Evolutionary conservation across 2,888 invertebrate genomes (phyloP), one percentile per base, ranked within the genome.

Genomic region (Holacanthella duospinosa): DNA sequence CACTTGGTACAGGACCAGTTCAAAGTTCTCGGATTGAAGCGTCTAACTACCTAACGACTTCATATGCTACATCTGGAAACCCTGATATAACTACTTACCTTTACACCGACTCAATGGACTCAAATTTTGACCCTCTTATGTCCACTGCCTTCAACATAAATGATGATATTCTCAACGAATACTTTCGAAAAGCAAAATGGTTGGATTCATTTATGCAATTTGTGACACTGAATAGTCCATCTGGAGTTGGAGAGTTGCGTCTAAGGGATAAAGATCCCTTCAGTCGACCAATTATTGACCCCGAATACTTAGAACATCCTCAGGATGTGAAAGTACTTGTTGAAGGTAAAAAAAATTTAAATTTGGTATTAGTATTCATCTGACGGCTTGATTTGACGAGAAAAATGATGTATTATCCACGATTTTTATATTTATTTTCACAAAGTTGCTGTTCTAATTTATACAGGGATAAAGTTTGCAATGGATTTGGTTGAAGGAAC

Each of bases 401-500:
- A n/a, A n/a, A n/a, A n/a, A n/a, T n/a, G n/a, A n/a, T n/a, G n/a
- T n/a, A n/a, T n/a, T 53, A 53, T 6, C n/a, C 16, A 19, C 21
- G 29, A 28, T 59, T 6, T 27, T 48, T 27, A 19, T 27, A 24
- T 2, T 21, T 19, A 29, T 53, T 60, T 21, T 25, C 3, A 4
- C 4, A 19, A 2, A 21, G 21, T 9, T 3, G 2, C 26, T 43
- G 16, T 2, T 43, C 16, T 2, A 43, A 44, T 44, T 59, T 28
- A 27, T 60, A 3, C 36, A 65, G 65, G 64, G 16, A 64, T 66
- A 36, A 66, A 62, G 58, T 64, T 66, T 55, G 59, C 64, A 24
- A 59, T 64, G 9, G 60, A 64, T 54, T 24, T 64, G 12, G 66
- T 66, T 1, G 66, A 66, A 43, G 59, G 53, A 26, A 66, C 64